phyloP scores from a whole-genome alignment of 2,888 invertebrate genomes.

The Bedellia somnulentella region DNA sequence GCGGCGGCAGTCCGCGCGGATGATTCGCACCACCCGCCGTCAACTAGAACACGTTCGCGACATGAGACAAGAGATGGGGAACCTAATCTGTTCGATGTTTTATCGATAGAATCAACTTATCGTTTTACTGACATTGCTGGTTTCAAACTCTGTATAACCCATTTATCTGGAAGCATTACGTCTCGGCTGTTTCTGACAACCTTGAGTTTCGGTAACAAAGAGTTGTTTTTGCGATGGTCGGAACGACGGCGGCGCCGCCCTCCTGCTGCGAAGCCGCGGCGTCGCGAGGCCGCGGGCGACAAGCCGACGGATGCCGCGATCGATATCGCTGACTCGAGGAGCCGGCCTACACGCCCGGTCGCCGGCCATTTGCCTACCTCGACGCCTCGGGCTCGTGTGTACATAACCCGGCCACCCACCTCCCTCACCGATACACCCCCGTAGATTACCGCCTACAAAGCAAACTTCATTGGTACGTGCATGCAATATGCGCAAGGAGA shows the following conservation, averaged over 20 bases:
- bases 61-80: conserved; percentile 28
- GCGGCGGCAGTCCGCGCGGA: conserved; percentile 44
- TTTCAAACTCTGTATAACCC: too few species aligned
- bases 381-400: conserved; percentile 58
- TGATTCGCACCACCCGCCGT: conserved; percentile 54
- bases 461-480: conserved; percentile 61
- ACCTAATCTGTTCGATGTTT: too few species aligned
- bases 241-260: conserved; percentile 28
- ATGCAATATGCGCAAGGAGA: conserved; percentile 61
- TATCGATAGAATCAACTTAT: too few species aligned
- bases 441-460: conserved; percentile 61
- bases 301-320: conserved; percentile 33
- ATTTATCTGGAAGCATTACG: too few species aligned
- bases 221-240: too few species aligned
- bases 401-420: conserved; percentile 52
- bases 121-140: too few species aligned
- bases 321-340: conserved; percentile 51
- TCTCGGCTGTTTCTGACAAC: too few species aligned
- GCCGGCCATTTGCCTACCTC: conserved; percentile 61
- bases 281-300: conserved; percentile 31
- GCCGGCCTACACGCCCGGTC: conserved; percentile 54
- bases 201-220: too few species aligned
- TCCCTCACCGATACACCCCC: conserved; percentile 47
- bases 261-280: conserved; percentile 43
- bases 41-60: conserved; percentile 41